phyloP scores from a whole-genome alignment of 2,888 invertebrate species.

The Ametastegia equiseti region DNA sequence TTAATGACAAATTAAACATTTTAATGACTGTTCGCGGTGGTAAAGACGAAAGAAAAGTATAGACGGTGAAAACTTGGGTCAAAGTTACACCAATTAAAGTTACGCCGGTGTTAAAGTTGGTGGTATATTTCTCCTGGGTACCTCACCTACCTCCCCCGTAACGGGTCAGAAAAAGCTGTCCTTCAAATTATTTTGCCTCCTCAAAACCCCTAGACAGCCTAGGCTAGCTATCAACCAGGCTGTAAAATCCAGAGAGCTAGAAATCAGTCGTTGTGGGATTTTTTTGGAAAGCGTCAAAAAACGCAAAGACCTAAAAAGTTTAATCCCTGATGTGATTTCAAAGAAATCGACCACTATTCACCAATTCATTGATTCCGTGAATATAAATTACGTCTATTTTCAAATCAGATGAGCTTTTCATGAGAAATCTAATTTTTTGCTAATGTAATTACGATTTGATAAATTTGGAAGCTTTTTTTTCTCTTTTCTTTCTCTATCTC shows the following conservation, averaged over 20 bases:
- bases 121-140: not conserved
- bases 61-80: not conserved
- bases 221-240: not conserved
- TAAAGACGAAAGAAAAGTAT: constrained; percentile 13
- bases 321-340: too few species aligned
- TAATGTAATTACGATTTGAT: not conserved
- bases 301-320: not conserved
- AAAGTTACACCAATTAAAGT: constrained; percentile 45
- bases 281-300: not conserved
- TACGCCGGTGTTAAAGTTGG: constrained; percentile 12
- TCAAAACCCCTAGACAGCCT: not conserved
- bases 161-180: not conserved
- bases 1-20: constrained; percentile 34
- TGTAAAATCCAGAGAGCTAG: not conserved
- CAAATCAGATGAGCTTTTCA: not conserved
- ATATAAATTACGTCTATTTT: not conserved
- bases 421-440: not conserved
- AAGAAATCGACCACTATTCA: not conserved
- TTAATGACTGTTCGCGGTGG: constrained; percentile 21
- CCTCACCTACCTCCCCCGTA: too few species aligned
- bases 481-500: not conserved
- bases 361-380: not conserved
- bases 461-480: not conserved
- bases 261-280: not conserved
- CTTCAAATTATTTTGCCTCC: constrained; percentile 15